A percentile compares a stretch with the other conserved stretches of the same genome.
Conservation (phyloP, 2,797 vertebrate species). For the Spheniscus humboldti region DNA sequence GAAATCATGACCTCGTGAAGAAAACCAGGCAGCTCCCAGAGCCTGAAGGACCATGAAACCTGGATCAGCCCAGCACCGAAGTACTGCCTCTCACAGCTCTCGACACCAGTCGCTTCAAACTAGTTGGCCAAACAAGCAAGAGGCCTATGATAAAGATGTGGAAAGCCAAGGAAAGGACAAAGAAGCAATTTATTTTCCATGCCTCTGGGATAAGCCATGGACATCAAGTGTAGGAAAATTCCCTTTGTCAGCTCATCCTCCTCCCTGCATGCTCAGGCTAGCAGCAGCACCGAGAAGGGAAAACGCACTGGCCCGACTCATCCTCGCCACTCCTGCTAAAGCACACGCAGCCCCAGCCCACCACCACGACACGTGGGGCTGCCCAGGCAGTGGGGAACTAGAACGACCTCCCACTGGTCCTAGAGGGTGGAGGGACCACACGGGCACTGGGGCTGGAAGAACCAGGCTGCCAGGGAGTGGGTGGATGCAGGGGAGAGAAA, state of each 20-base stretch:
- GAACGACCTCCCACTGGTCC: not conserved
- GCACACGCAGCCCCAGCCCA: not conserved
- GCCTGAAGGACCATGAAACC: not conserved
- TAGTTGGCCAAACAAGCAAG: not conserved
- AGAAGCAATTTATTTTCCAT: not conserved
- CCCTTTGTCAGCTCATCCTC: not conserved
- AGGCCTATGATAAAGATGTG: not conserved
- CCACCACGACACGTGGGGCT: accelerated
- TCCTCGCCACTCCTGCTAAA: not conserved
- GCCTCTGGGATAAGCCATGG: not conserved
- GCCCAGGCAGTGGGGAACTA: not conserved
- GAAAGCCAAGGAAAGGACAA: not conserved
- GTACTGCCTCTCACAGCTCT: not conserved
- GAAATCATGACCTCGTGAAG: not conserved
- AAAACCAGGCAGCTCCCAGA: not conserved
- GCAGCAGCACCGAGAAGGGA: not conserved
- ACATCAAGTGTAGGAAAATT: not conserved
- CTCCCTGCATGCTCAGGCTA: not conserved
- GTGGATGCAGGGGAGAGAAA: not conserved
- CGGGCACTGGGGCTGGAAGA: not conserved
- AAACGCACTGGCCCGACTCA: not conserved
- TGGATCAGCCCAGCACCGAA: not conserved
- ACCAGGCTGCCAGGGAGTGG: not conserved
- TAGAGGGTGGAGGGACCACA: accelerated
- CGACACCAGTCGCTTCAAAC: not conserved